Percentiles rank a stretch among this genome's conserved stretches.
These are phyloP conservation scores for Phrixothrix hirtus DNA, from an alignment of 2,888 invertebrate species.

Conservation along the genomic window DNA sequence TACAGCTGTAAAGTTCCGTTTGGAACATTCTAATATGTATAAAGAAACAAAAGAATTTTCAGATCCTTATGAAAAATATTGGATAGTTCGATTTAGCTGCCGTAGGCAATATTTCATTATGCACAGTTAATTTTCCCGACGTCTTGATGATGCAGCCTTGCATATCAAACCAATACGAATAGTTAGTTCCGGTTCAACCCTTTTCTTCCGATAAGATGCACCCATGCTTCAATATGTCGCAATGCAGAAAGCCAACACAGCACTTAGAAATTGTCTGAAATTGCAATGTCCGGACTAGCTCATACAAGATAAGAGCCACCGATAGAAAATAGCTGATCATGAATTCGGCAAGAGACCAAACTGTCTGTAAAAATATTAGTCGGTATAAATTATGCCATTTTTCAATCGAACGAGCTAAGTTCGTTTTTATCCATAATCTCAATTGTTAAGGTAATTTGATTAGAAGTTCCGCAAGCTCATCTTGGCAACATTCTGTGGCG, in stretches of 20 bases:
- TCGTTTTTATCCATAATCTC: conserved; percentile 20
- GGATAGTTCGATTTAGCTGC: background rate
- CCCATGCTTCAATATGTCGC: conserved; percentile 52
- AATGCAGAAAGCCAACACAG: conserved; percentile 45
- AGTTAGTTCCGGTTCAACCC: conserved; percentile 34
- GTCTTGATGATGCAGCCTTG: conserved; percentile 31
- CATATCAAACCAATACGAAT: conserved; percentile 31
- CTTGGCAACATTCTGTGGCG: conserved; percentile 31
- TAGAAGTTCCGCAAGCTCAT: conserved; percentile 26
- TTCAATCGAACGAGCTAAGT: conserved; percentile 15
- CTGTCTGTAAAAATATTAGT: conserved; percentile 1
- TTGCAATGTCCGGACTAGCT: conserved; percentile 32
- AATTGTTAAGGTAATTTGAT: conserved; percentile 35
- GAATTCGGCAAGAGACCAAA: conserved; percentile 18
- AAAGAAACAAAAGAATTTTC: too few relatives aligned
- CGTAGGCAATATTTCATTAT: background rate
- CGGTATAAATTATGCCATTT: conserved; percentile 20
- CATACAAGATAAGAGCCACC: conserved; percentile 32
- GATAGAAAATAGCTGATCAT: conserved; percentile 35
- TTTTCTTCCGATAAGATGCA: conserved; percentile 44
- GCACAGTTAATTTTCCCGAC: conserved; percentile 21
- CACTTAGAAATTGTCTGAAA: conserved; percentile 32
- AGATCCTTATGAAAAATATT: too few relatives aligned
- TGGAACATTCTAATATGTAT: too few relatives aligned
- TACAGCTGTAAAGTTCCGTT: too few relatives aligned